Evolutionary conservation across 2,113 vertebrate species (phyloP).

Genomic region (Salvator merianae): DNA sequence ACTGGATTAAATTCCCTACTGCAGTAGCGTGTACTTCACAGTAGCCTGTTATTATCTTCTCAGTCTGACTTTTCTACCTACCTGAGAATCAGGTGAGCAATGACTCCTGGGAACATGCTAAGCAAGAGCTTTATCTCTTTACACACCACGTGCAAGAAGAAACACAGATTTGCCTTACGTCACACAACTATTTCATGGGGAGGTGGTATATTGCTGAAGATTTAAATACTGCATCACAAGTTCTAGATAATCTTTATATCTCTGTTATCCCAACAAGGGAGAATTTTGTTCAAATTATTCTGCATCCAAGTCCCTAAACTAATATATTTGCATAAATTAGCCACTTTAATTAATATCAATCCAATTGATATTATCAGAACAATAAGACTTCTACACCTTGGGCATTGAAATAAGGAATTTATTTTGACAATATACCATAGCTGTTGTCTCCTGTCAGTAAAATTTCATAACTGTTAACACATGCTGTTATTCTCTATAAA

Average conservation of each 20-base stretch:
- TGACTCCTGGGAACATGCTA: neutral
- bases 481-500: slow-evolving; percentile 35
- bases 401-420: slow-evolving; percentile 25
- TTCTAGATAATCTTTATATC: slow-evolving; percentile 20
- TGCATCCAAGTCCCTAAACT: slow-evolving; percentile 18
- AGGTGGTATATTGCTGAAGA: neutral
- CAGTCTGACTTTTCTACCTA: neutral
- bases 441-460: slow-evolving; percentile 50
- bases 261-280: slow-evolving; percentile 5
- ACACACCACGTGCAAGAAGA: neutral
- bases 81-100: neutral
- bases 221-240: neutral
- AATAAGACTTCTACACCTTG: neutral
- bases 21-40: no score
- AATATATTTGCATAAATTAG: slow-evolving; percentile 20
- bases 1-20: no score
- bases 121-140: neutral
- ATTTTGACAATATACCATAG: slow-evolving; percentile 27
- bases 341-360: slow-evolving; percentile 28
- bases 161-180: neutral
- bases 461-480: slow-evolving; percentile 23
- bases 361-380: neutral
- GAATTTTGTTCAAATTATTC: slow-evolving; percentile 31
- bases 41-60: neutral
- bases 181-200: neutral